phyloP scores from a whole-genome alignment of 2,113 vertebrate species.

The Origma solitaria region DNA sequence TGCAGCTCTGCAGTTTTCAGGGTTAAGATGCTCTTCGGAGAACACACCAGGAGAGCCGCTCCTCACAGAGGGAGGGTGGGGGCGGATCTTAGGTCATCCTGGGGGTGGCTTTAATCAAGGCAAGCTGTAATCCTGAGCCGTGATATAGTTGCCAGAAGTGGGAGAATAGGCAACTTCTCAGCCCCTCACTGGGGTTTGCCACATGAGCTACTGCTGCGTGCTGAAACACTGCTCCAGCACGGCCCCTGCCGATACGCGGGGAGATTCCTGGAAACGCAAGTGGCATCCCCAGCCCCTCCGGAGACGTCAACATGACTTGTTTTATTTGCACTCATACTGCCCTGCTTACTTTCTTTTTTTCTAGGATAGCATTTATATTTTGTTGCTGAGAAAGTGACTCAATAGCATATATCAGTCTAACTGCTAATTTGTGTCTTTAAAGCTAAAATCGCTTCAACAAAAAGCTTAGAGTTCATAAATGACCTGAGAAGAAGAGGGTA shows the following conservation, averaged over 20 bases:
- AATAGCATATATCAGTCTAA: neutral
- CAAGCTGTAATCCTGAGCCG: neutral
- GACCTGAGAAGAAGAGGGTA: neutral
- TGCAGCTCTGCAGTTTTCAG: neutral
- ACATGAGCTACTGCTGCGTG: neutral
- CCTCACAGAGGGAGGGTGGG: fast-evolving
- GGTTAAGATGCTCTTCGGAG: neutral
- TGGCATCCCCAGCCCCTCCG: fast-evolving
- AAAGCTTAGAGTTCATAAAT: neutral
- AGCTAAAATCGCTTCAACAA: neutral
- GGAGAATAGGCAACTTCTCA: neutral
- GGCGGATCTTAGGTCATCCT: neutral
- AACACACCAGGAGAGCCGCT: neutral
- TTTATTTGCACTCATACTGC: neutral
- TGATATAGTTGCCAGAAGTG: neutral
- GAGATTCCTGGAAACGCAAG: fast-evolving
- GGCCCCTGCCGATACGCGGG: fast-evolving
- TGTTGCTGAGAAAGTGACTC: neutral
- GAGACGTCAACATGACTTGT: neutral
- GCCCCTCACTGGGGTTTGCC: neutral
- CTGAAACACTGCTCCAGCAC: neutral
- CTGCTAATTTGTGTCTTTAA: neutral
- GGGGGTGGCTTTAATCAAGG: neutral
- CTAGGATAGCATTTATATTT: neutral
- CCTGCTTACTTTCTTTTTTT: neutral